phyloP scores from a whole-genome alignment of 1,140 invertebrate species.

The Gryllus bimaculatus region DNA sequence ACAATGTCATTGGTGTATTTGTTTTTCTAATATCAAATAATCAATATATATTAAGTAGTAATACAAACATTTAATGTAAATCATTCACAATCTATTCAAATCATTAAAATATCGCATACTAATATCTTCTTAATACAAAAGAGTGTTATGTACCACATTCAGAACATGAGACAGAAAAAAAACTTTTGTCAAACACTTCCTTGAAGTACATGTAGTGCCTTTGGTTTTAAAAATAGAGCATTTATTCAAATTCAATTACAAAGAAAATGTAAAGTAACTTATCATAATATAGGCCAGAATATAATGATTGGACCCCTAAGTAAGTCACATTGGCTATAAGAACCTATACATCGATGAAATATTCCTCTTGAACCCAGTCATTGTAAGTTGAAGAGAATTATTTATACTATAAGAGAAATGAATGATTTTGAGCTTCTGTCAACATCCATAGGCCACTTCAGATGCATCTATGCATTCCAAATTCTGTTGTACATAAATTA shows the following conservation, averaged over 20 bases:
- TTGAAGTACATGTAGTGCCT: not conserved
- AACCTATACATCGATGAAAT: not conserved
- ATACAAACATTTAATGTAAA: not conserved
- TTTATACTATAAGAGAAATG: not conserved
- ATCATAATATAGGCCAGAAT: not conserved
- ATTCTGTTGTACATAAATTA: not conserved
- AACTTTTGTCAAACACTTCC: not conserved
- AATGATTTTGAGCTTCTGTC: not conserved
- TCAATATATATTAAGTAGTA: not conserved
- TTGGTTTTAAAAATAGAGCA: not conserved
- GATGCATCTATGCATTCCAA: not conserved
- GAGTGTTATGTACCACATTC: not conserved
- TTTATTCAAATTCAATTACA: not conserved
- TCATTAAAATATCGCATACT: not conserved
- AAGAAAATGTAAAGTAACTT: not conserved
- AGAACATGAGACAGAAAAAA: not conserved
- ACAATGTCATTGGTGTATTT: no score
- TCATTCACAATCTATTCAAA: not conserved
- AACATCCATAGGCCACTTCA: not conserved
- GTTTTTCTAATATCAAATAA: not conserved
- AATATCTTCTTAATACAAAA: not conserved
- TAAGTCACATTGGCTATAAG: not conserved
- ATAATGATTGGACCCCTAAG: not conserved
- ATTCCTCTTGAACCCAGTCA: not conserved
- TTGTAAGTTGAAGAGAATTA: not conserved